phyloP scores from a whole-genome alignment of 1,140 invertebrate species.

The Calephelis virginiensis region DNA sequence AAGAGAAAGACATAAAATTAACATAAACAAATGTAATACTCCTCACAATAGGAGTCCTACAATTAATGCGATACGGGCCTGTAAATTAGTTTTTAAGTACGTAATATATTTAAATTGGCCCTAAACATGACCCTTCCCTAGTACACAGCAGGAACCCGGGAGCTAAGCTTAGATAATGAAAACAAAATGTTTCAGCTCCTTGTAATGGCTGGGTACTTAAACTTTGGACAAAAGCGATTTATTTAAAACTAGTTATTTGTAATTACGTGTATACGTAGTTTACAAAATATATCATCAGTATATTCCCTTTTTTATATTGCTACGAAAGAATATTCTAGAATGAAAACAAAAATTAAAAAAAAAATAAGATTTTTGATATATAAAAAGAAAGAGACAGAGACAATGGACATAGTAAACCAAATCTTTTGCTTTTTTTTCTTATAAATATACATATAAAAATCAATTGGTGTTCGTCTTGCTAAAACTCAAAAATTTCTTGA shows the following conservation, averaged over 20 bases:
- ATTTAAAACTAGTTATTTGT: neutral
- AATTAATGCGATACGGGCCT: neutral
- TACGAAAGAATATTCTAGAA: no score
- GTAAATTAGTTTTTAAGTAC: slow-evolving; percentile 1
- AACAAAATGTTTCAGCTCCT: slow-evolving; percentile 1
- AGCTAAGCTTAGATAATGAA: slow-evolving; percentile 11
- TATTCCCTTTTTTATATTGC: no score
- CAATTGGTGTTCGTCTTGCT: no score
- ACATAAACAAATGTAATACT: neutral
- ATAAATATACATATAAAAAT: no score
- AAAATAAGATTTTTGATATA: no score
- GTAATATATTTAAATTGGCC: slow-evolving; percentile 12
- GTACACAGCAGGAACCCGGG: neutral
- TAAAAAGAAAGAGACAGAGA: no score
- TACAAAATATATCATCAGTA: no score
- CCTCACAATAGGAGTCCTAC: neutral
- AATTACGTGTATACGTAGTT: neutral
- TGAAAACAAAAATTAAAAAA: no score
- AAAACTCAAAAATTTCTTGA: no score
- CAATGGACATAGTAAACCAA: no score
- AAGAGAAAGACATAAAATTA: neutral
- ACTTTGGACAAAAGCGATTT: neutral
- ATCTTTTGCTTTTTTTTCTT: no score
- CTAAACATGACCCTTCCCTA: neutral
- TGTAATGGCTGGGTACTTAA: neutral